Evolutionary conservation across 2,113 vertebrate genomes (phyloP).

Genomic region (Malaclemys terrapin): DNA sequence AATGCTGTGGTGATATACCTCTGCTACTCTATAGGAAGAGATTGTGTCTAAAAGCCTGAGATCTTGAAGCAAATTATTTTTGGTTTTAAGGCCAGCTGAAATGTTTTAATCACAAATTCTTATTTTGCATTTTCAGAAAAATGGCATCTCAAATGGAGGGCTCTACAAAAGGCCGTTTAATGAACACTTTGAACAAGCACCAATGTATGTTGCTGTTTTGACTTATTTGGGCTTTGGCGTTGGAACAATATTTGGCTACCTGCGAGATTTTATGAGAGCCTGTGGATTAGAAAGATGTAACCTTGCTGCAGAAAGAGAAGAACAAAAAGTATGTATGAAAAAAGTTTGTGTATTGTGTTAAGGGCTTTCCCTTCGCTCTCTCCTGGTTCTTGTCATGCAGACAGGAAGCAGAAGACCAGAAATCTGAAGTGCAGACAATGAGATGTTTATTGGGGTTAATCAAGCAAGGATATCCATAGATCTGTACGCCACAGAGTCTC

Average conservation of each 20-base stretch:
- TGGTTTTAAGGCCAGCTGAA: not conserved
- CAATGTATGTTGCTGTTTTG: constrained; percentile 90
- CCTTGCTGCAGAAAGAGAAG: constrained; percentile 86
- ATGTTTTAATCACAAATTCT: constrained; percentile 55
- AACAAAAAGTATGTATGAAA: constrained; percentile 90
- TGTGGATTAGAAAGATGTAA: constrained; percentile 91
- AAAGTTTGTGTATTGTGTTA: not conserved
- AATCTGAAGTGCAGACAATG: no score
- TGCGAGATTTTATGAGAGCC: constrained; percentile 93
- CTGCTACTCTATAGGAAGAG: not conserved
- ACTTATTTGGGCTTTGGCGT: constrained; percentile 93
- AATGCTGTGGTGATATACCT: not conserved
- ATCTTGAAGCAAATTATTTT: not conserved
- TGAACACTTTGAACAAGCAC: constrained; percentile 90
- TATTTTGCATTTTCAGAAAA: constrained; percentile 83
- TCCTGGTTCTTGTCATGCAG: no score
- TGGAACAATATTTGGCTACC: constrained; percentile 92
- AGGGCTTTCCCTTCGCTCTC: no score
- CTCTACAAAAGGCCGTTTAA: constrained; percentile 72
- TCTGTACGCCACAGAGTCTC: no score
- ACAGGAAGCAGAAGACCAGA: no score
- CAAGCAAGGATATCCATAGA: no score
- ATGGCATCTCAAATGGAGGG: constrained; percentile 74
- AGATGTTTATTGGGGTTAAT: no score
- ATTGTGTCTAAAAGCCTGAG: accelerated